These are phyloP conservation scores for Apodemus sylvaticus DNA, from an alignment of 2,113 vertebrate genomes.

Conservation along the genomic window DNA sequence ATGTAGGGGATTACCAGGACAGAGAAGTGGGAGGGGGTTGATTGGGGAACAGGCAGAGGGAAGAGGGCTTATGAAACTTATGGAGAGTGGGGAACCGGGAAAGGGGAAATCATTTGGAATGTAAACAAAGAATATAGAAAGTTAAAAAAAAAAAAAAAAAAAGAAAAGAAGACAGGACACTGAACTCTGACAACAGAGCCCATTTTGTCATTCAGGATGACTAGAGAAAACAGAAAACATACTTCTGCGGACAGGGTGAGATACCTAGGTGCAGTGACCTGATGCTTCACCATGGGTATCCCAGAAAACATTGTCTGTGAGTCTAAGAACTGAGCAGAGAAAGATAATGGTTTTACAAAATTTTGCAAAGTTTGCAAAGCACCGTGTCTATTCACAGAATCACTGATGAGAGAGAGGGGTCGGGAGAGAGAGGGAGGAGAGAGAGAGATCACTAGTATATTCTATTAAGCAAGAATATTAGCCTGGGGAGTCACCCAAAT, in stretches of 20 bases:
- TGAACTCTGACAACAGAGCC: background rate
- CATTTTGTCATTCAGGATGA: background rate
- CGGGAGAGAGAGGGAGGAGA: background rate
- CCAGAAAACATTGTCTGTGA: background rate
- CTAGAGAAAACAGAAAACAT: background rate
- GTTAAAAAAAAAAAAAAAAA: too few relatives aligned
- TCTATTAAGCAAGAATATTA: background rate
- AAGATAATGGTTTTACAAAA: background rate
- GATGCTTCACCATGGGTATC: background rate
- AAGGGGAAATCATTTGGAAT: too few relatives aligned
- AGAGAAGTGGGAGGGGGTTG: too few relatives aligned
- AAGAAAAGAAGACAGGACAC: too few relatives aligned
- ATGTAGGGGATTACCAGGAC: too few relatives aligned
- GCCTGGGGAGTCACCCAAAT: background rate
- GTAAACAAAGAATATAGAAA: too few relatives aligned
- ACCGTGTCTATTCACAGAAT: background rate
- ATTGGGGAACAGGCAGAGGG: too few relatives aligned
- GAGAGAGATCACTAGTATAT: background rate
- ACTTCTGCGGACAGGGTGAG: background rate
- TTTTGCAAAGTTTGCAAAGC: background rate
- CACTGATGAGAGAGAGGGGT: background rate
- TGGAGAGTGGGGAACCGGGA: too few relatives aligned
- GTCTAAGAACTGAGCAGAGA: background rate
- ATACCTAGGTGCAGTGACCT: background rate
- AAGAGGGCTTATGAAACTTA: too few relatives aligned